Percentiles rank a stretch among this genome's conserved stretches.
phyloP scores from a whole-genome alignment of 1,140 invertebrate genomes.

The Drosophila tsacasi region DNA sequence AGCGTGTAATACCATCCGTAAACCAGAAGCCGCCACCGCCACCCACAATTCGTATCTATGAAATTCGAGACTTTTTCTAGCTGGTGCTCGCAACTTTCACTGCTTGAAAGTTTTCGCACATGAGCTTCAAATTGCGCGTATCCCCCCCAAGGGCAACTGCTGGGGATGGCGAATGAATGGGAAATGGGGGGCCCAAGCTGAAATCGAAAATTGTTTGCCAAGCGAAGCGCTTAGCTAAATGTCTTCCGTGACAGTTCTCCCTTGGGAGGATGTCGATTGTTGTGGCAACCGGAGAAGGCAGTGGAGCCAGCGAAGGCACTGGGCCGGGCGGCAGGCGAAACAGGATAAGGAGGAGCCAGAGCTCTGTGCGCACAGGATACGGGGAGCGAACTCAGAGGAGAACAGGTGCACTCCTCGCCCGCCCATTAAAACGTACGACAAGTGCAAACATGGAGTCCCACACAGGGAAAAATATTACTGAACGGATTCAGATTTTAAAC shows the following conservation, averaged over 20 bases:
- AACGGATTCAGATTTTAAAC: background rate
- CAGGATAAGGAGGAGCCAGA: slow-evolving; percentile 25
- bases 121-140: slow-evolving; percentile 71
- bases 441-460: slow-evolving; percentile 57
- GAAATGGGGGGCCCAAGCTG: slow-evolving; percentile 32
- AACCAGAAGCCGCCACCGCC: slow-evolving; percentile 22
- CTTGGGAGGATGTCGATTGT: slow-evolving; percentile 70
- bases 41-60: slow-evolving; percentile 18
- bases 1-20: slow-evolving; percentile 53
- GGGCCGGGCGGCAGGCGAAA: background rate
- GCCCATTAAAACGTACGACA: slow-evolving; percentile 77
- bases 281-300: slow-evolving; percentile 18
- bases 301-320: background rate
- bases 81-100: slow-evolving; percentile 66
- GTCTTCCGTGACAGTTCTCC: slow-evolving; percentile 78
- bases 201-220: slow-evolving; percentile 82
- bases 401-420: slow-evolving; percentile 67
- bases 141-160: slow-evolving; percentile 33
- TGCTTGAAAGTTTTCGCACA: slow-evolving; percentile 73
- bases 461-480: slow-evolving; percentile 7
- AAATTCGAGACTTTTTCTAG: slow-evolving; percentile 31
- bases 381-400: slow-evolving; percentile 11
- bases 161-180: slow-evolving; percentile 4
- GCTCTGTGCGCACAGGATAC: slow-evolving; percentile 8
- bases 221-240: slow-evolving; percentile 81